Percentiles rank a stretch among this genome's conserved stretches.
Conservation (phyloP, 2,888 invertebrate genomes). For the Lutraria lutraria region DNA sequence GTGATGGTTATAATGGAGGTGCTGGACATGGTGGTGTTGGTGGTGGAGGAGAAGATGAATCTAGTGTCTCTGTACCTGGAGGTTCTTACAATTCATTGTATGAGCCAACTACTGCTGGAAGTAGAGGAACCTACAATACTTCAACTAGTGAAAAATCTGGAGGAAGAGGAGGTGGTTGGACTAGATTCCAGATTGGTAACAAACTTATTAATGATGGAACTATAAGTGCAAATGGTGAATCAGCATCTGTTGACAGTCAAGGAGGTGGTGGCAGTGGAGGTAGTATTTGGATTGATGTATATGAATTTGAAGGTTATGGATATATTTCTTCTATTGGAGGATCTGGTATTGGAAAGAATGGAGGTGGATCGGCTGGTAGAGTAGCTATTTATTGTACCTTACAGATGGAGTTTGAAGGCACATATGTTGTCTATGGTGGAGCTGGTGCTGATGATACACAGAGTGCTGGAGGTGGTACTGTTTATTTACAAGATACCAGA, state of each 20-base stretch:
- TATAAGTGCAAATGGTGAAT: slow-evolving; percentile 75
- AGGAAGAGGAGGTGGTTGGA: slow-evolving; percentile 77
- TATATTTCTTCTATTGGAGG: slow-evolving; percentile 74
- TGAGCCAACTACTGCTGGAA: slow-evolving; percentile 74
- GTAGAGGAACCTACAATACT: slow-evolving; percentile 64
- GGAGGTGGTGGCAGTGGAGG: slow-evolving; percentile 81
- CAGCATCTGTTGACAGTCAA: slow-evolving; percentile 57
- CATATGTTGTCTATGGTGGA: slow-evolving; percentile 73
- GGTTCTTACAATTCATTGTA: slow-evolving; percentile 77
- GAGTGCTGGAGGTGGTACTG: slow-evolving; percentile 77
- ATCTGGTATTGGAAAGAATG: slow-evolving; percentile 64
- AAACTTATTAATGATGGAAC: slow-evolving; percentile 77
- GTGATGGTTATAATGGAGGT: slow-evolving; percentile 68
- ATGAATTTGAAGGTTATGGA: slow-evolving; percentile 77
- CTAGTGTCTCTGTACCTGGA: slow-evolving; percentile 54
- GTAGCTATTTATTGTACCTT: slow-evolving; percentile 71
- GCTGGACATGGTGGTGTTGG: slow-evolving; percentile 78
- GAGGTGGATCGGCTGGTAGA: slow-evolving; percentile 77
- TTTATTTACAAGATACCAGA: slow-evolving; percentile 76
- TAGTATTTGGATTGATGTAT: slow-evolving; percentile 74
- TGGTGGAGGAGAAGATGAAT: slow-evolving; percentile 71
- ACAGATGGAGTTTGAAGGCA: slow-evolving; percentile 73
- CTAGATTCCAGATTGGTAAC: slow-evolving; percentile 73
- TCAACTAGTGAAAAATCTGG: slow-evolving; percentile 52
- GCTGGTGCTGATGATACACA: slow-evolving; percentile 53